These are phyloP conservation scores for Sus cebifrons DNA, from an alignment of 2,797 vertebrate genomes.

Conservation along the genomic window DNA sequence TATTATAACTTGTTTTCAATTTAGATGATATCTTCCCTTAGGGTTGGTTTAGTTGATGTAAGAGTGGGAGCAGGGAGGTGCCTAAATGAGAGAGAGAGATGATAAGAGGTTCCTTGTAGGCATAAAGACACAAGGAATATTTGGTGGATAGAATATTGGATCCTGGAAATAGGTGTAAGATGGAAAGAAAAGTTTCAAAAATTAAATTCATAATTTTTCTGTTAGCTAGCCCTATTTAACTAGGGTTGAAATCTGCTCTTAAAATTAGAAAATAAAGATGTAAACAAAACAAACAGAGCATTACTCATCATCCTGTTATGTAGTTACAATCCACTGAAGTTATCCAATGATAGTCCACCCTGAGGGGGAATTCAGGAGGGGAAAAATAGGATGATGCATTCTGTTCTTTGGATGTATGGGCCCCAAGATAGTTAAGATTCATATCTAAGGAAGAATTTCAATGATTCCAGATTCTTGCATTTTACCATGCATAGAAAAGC, in stretches of 20 bases:
- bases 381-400: neutral
- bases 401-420: neutral
- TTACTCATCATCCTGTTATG: neutral
- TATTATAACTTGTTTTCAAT: neutral
- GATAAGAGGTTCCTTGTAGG: neutral
- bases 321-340: neutral
- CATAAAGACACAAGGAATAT: neutral
- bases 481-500: neutral
- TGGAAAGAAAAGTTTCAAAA: conserved; percentile 21
- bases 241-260: neutral
- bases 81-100: neutral
- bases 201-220: conserved; percentile 9
- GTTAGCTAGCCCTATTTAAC: neutral
- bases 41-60: neutral
- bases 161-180: neutral
- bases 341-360: neutral
- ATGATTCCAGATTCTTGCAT: neutral
- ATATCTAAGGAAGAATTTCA: neutral
- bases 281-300: neutral
- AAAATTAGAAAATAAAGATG: neutral
- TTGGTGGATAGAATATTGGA: neutral
- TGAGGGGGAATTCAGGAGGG: neutral
- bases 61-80: rapidly evolving
- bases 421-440: neutral
- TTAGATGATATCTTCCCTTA: neutral